Evolutionary conservation across 2,113 vertebrate genomes (phyloP), one percentile per base, ranked within the genome.

Genomic region (Tinamus guttatus): DNA sequence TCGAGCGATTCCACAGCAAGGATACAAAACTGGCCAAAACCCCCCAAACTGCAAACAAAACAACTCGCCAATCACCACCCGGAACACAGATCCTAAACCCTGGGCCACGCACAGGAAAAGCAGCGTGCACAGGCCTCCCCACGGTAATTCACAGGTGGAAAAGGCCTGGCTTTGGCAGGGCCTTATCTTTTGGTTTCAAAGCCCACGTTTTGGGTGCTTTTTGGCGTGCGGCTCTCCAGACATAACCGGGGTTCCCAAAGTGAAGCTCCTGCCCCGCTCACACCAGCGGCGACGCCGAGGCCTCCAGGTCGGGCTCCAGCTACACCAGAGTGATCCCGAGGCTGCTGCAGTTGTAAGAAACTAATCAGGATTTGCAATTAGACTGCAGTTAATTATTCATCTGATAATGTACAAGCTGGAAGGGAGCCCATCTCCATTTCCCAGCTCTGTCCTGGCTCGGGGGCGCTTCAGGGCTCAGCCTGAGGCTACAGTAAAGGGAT

Each of bases 311-410:
- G 89, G 81, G 41, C 32, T 77, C 68, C 83, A 47, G 49, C 73
- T 77, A 59, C 36, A 11, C 77, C 34, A 38, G 81, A 85, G 85
- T 78, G 83, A 91, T 30, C 36, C 45, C 30, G 45, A 5, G n/a
- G 58, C 91, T 7, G 38, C 85, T 13, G 60, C 25, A 40, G 68
- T 88, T 81, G 67, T 17, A 73, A 62, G 32, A 91, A 70, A 86
- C 81, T 90, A 86, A 96, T 90, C 83, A 95, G 87, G 82, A 78
- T 90, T 27, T 92, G 73, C 82, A 92, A 96, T 96, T 90, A 96
- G 73, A 54, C 82, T 73, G 21, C 47, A 84, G 85, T 94, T 94
- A 96, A 96, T 96, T 96, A 96, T 96, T 97, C 85, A 95, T 95
- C 85, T 85, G 89, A 95, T 95, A 94, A 83, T 75, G 94, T 22